These are phyloP conservation scores for Chloroclystis v-ata DNA, from an alignment of 2,888 invertebrate species.

Conservation along the genomic window DNA sequence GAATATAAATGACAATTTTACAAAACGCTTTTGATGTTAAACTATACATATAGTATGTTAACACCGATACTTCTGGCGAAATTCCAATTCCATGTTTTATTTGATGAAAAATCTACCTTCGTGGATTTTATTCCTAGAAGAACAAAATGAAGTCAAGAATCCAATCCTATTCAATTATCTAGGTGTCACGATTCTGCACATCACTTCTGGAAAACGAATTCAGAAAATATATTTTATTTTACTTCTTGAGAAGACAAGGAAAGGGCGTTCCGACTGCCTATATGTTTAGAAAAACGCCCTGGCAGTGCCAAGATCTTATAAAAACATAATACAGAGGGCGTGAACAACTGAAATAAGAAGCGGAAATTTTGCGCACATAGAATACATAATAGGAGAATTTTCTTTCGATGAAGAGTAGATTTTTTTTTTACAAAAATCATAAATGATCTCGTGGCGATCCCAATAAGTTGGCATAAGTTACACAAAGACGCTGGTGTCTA, in stretches of 20 bases:
- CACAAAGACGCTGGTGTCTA: no score
- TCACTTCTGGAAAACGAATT: neutral
- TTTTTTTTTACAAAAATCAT: neutral
- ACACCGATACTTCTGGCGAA: no score
- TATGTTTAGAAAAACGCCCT: constrained; percentile 27
- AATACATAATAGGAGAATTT: neutral
- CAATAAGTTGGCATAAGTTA: no score
- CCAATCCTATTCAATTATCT: constrained; percentile 6
- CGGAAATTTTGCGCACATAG: neutral
- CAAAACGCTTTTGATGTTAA: no score
- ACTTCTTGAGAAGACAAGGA: constrained; percentile 23
- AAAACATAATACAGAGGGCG: constrained; percentile 22
- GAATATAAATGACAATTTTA: no score
- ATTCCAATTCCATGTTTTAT: no score
- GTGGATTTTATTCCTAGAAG: neutral
- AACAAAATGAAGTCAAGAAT: neutral
- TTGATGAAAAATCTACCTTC: no score
- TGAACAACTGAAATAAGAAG: constrained; percentile 1
- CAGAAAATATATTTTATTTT: constrained; percentile 15
- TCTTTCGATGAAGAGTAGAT: neutral
- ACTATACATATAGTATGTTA: no score
- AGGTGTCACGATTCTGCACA: constrained; percentile 4
- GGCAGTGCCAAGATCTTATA: constrained; percentile 21
- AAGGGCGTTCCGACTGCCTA: constrained; percentile 24
- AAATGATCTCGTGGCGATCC: no score